Evolutionary conservation across 2,113 vertebrate species (phyloP).

Genomic region (Pseudorasbora parva): DNA sequence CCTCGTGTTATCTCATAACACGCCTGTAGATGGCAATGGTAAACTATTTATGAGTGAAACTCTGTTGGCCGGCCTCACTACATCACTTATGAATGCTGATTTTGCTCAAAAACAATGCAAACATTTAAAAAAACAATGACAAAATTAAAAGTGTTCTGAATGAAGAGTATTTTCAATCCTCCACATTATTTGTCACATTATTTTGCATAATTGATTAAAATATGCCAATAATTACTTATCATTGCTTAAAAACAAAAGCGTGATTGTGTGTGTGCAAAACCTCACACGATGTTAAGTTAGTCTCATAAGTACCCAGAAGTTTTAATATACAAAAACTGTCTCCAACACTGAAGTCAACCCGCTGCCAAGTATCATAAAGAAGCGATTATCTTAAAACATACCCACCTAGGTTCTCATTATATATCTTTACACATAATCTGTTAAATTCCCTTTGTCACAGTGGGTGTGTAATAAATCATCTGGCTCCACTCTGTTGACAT

Average conservation of each 20-base stretch:
- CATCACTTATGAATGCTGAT: constrained; percentile 50
- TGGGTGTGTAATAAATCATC: no score
- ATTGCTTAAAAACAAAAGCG: constrained; percentile 6
- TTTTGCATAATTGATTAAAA: background rate
- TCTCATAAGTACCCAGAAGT: background rate
- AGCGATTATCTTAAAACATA: background rate
- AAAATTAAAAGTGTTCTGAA: background rate
- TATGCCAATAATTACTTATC: background rate
- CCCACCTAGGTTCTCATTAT: background rate
- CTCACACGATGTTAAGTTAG: background rate
- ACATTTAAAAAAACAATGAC: no score
- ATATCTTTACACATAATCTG: background rate
- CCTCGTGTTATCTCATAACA: background rate
- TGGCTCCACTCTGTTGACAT: background rate
- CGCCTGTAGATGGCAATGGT: constrained; percentile 13
- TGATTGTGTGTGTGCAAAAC: constrained; percentile 16
- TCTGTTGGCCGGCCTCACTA: background rate
- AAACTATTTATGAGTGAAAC: background rate
- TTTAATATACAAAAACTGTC: background rate
- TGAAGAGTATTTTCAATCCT: background rate
- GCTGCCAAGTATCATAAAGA: background rate
- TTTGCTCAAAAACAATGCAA: background rate
- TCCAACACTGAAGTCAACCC: background rate
- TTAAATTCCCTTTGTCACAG: background rate
- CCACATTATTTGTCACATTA: background rate